Evolutionary conservation across 2,888 invertebrate species (phyloP), one percentile per base, ranked within the genome.

Genomic region (Leptinotarsa rubiginosa): DNA sequence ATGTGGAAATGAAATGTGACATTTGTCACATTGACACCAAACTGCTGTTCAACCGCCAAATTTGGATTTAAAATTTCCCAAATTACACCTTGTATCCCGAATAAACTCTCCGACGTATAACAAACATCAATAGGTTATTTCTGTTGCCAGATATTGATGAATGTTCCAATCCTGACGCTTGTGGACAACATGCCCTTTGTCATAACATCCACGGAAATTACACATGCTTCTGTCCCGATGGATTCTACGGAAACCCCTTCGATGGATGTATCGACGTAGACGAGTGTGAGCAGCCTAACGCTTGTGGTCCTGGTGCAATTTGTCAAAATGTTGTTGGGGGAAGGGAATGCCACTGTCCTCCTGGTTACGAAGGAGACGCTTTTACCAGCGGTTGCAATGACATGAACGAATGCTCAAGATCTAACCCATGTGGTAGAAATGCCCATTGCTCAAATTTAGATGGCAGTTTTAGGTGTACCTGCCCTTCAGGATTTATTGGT

Each of bases 141-240:
- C 15, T 56, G 13, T 56, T 76, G 76, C 50, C 89, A 92, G 97
- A 97, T 89, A 93, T 97, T 81, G 92, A 97, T 87, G 97, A 97
- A 90, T 97, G 97, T 89, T 89, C 90, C 84, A 91, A 93, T 86
- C 93, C 95, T 67, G 92, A 92, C 82, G 93, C 94, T 79, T 97
- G 97, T 86, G 97, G 96, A 76, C 89, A 90, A 72, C 94, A 95
- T 85, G 93, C 97, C 59, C 85, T 93, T 70, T 97, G 97, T 87
- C 91, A 92, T 79, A 97, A 97, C 87, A 91, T 91, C 76, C 93
- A 93, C 72, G 97, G 97, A 85, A 97, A 96, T 88, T 96, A 94
- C 86, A 95, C 95, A 15, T 97, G 97, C 88, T 88, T 91, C 70
- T 97, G 97, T 88, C 92, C 93, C 80, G 91, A 92, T 79, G 97